Evolutionary conservation across 2,113 vertebrate genomes (phyloP).

Genomic region (Leptocoma aspasia): DNA sequence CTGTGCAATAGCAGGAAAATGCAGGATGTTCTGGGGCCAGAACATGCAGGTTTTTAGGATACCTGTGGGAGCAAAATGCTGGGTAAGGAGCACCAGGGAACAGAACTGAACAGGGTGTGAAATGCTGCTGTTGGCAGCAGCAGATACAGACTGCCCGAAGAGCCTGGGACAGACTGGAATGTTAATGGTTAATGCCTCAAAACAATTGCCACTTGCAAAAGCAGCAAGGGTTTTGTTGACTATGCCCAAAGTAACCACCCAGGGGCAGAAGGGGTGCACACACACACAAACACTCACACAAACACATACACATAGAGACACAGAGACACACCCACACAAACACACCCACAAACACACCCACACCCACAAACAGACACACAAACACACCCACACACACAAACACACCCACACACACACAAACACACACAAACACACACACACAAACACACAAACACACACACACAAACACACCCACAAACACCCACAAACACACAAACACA

Average conservation of each 20-base stretch:
- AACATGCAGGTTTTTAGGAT: neutral
- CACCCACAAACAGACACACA: no score
- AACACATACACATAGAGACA: no score
- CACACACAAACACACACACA: no score
- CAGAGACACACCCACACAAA: no score
- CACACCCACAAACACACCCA: no score
- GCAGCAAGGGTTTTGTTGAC: neutral
- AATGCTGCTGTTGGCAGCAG: neutral
- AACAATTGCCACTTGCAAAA: neutral
- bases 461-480: no score
- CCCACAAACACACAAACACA: no score
- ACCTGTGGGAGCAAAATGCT: neutral
- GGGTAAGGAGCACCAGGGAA: neutral
- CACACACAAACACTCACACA: no score
- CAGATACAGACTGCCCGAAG: neutral
- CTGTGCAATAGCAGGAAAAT: neutral
- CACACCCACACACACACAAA: no score
- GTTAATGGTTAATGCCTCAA: neutral
- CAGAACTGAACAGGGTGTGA: neutral
- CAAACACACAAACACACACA: no score
- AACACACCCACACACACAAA: no score
- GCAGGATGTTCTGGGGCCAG: neutral
- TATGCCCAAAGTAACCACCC: fast-evolving
- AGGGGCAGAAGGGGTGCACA: neutral
- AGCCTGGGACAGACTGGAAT: neutral